Evolutionary conservation across 2,888 invertebrate species (phyloP), one percentile per base, ranked within the genome.

Genomic region (Nomada ruficornis): DNA sequence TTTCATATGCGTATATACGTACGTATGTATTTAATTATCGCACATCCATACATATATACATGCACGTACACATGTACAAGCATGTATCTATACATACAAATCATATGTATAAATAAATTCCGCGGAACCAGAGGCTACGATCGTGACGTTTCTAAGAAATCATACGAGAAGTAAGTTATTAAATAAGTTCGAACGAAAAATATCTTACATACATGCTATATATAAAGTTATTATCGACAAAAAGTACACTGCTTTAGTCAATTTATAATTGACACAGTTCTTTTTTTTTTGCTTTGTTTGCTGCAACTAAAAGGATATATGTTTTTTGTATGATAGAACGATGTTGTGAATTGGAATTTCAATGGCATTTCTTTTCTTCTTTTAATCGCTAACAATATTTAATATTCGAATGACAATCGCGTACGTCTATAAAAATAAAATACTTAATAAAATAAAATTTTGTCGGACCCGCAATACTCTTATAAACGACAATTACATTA

Each of bases 1-100:
- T 81, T 84, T 73, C 82, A 84, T 83, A 79, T 72, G 84, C 65
- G 85, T 85, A 77, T 86, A 79, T 86, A 80, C 70, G 79, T 83
- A 83, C 67, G 80, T 86, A 70, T 75, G 74, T 76, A 74, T 60
- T 55, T 75, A n/a, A 36, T 18, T 76, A 72, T 65, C 18, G 29
- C 36, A 68, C 60, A 73, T 73, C 13, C 52, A 63, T 77, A 71
- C 59, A 74, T 52, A 74, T 60, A 74, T 65, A 50, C 60, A 76
- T 29, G 72, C 73, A 68, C 55, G n/a, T 54, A 54, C 20, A 70
- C 64, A 77, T 64, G 50, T 75, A 81, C 73, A 80, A 60, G 68
- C 57, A 77, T 64, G 67, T 77, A 77, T 84, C 55, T 60, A 80
- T 74, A 84, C 78, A 84, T 80, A 77, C 67, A 68, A 20, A 54